Conservation (phyloP, 2,888 invertebrate genomes). For the Hydrotaea cyrtoneurina region DNA sequence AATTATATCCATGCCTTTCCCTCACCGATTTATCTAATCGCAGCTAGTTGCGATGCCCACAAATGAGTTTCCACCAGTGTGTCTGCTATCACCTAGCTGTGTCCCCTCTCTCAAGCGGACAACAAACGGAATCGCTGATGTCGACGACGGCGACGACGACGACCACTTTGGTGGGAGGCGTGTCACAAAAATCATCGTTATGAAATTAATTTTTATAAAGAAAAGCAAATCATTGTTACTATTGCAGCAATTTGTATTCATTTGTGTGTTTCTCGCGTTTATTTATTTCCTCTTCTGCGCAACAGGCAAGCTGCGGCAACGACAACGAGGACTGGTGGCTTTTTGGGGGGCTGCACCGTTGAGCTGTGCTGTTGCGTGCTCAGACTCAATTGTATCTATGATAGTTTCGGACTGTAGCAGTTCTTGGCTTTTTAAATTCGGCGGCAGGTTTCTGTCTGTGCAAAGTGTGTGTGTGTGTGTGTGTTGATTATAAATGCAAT, state of each 20-base stretch:
- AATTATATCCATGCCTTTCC: too few species aligned
- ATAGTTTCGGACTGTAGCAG: not conserved
- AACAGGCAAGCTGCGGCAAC: not conserved
- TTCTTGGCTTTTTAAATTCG: slow-evolving; percentile 42
- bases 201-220: slow-evolving; percentile 74
- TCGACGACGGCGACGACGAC: not conserved
- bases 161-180: slow-evolving; percentile 70
- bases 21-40: too few species aligned
- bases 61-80: not conserved
- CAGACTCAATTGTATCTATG: slow-evolving; percentile 51
- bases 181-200: slow-evolving; percentile 74
- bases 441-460: not conserved
- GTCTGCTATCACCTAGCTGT: too few species aligned
- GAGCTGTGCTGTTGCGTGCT: slow-evolving; percentile 58
- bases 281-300: slow-evolving; percentile 30
- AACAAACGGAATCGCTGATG: not conserved
- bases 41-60: not conserved
- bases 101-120: not conserved
- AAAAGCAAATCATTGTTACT: slow-evolving; percentile 61
- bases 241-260: slow-evolving; percentile 65
- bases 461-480: slow-evolving; percentile 43
- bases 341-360: not conserved
- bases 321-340: not conserved
- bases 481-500: slow-evolving; percentile 65
- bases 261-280: slow-evolving; percentile 53